Percentiles rank a stretch among this genome's conserved stretches.
phyloP scores from a whole-genome alignment of 2,797 vertebrate species.

The Microctenopoma lineatum region DNA sequence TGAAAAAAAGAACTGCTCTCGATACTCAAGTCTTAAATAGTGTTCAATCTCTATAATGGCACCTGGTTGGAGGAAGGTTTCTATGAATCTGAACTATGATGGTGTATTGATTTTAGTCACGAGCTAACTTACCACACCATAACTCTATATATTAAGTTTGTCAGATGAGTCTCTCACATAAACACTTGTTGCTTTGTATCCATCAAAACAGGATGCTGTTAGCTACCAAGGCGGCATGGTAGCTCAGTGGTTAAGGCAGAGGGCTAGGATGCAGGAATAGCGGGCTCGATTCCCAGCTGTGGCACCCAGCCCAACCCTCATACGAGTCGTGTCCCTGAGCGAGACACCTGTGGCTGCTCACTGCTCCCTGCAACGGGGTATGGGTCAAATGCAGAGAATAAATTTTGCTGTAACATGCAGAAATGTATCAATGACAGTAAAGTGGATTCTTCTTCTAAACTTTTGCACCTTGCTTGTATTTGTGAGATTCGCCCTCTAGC shows the following conservation, averaged over 20 bases:
- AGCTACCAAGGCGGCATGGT: too few relatives aligned
- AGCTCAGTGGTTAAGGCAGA: too few relatives aligned
- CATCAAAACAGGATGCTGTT: slow-evolving; percentile 10
- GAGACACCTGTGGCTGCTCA: too few relatives aligned
- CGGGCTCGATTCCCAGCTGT: too few relatives aligned
- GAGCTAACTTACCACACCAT: slow-evolving; percentile 18
- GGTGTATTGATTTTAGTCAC: slow-evolving; percentile 42
- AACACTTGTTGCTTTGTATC: slow-evolving; percentile 20
- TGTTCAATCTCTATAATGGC: slow-evolving; percentile 15
- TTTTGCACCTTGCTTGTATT: slow-evolving; percentile 18
- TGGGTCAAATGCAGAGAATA: too few relatives aligned
- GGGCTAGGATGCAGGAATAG: too few relatives aligned
- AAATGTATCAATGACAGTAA: too few relatives aligned
- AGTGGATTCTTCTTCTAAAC: not conserved
- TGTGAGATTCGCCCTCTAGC: slow-evolving; percentile 7
- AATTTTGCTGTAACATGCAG: too few relatives aligned
- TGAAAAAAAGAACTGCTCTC: slow-evolving; percentile 5
- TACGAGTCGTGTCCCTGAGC: too few relatives aligned
- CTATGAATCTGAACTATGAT: slow-evolving; percentile 39
- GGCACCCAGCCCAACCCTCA: too few relatives aligned
- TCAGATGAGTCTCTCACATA: slow-evolving; percentile 30
- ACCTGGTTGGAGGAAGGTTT: slow-evolving; percentile 21
- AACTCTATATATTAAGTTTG: slow-evolving; percentile 21
- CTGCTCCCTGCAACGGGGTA: too few relatives aligned
- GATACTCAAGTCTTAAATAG: slow-evolving; percentile 26